Base-by-base conservation (phyloP, 2,113 vertebrate genomes). In the Notechis scutatus region DNA sequence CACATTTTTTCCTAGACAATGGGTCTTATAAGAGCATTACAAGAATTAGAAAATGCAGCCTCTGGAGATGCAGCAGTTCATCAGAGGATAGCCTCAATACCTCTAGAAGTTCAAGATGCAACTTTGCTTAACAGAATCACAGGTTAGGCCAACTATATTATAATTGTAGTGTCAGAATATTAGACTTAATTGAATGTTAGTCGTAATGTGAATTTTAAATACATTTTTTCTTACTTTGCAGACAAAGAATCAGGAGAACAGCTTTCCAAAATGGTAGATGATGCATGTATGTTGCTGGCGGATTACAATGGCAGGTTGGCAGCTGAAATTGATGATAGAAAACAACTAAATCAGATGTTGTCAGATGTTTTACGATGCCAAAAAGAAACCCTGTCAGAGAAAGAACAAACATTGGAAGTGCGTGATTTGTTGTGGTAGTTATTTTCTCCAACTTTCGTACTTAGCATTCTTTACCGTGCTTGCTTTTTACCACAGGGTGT, bases 331-430 rank as follows among this genome's bases (percentile, higher is more conserved):
- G 99, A 99, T 95, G 99, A 99, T 96, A 98, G 99, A 94, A 98
- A 99, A 93, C 99, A 99, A 94, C 98, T 99, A 85, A 99, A 98
- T 14, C 98, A 98, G 94, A 99, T 99, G 94, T 98, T 99, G 91
- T 98, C 98, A 0, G 98, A 99, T 96, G 99, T 99, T 97, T 98
- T 99, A 95, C 99, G 99, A 94, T 99, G 98, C 97, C 99, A 99
- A 97, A 99, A 98, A 97, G 99, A 99, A 94, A 98, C 99, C 95
- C 97, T 99, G 97, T 98, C 97, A 97, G 98, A 99, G 98, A 99
- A 99, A 94, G 99, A 99, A 93, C 99, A 99, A 97, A 99, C 99
- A 97, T 98, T 99, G 95, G 99, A 99, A 99, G 99, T 99, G 98
- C 98, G 99, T 99, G 98, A 97, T 97, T 97, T 96, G 85, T 94